Base-by-base conservation (phyloP, 2,797 vertebrate genomes). In the Gymnopithys bicolor region DNA sequence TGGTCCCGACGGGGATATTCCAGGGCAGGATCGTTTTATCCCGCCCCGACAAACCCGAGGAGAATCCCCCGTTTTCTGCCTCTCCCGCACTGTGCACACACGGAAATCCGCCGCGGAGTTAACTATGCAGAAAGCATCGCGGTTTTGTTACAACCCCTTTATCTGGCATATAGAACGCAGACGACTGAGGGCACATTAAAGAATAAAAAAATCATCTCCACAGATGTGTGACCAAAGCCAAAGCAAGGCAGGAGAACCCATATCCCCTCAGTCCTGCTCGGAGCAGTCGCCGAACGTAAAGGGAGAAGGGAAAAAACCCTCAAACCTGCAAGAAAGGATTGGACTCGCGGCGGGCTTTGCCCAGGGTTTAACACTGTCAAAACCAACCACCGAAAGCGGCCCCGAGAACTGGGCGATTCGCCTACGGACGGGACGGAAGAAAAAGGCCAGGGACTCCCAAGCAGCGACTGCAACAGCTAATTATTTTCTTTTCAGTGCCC, bases 401-500 rank as follows among this genome's bases (percentile, higher is more conserved):
- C 9, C 15, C 13, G 55, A 62, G 24, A 82, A 85, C 28, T 8
- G 13, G 24, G 18, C 1, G 28, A 45, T 69, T 77, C 48, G 28
- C 41, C 46, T 51, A 4, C 15, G 30, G 60, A n/a, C 10, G 32
- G 35, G 59, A 79, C 22, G 53, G 27, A 51, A 74, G 69, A 51
- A 74, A 96, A 87, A 91, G 92, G 85, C 87, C 60, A 27, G 86
- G 66, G 93, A 64, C 49, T 86, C 88, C 77, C 46, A 67, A 53
- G 88, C 49, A 70, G 77, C 15, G 74, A 37, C 60, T 55, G 86
- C 58, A 73, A 62, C 63, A 84, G 92, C 88, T 84, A 95, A 96
- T 88, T 90, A 87, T 81, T 94, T 94, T 95, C 93, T 59, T 92
- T 88, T 91, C 74, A 86, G 69, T 62, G 75, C 84, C 90, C 75